Base-by-base conservation (phyloP, 1,140 invertebrate genomes). In the Trachymyrmex cornetzi region DNA sequence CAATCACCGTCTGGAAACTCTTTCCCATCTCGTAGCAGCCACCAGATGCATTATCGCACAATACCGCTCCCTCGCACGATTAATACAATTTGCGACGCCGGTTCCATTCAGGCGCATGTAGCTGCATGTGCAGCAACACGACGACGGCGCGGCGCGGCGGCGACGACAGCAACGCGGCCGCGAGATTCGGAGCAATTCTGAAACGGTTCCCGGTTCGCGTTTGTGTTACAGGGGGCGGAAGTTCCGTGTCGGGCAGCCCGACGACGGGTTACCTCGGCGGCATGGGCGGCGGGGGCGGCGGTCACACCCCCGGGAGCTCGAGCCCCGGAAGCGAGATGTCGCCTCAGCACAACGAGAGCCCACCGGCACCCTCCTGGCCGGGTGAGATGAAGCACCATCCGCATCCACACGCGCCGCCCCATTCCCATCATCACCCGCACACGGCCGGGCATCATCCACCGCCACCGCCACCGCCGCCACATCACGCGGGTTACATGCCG, bases 351-450 rank as follows among this genome's bases (percentile, higher is more conserved):
- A 96, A 96, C 92, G 96, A 95, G 86, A 95, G 95, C 67, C 94
- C 97, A 92, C 96, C 96, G 85, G 96, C 96, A 93, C 96, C 96
- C 77, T 95, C 96, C 88, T 96, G 96, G 93, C 96, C 96, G 53
- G 97, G 97, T 95, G 97, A 97, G 94, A 97, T 97, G 96, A 97
- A 97, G 94, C 97, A 96, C 93, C 95, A 95, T 92, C 96, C 96
- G 85, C 96, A 96, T 92, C 96, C 95, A 64, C 95, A 96, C 92
- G 96, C 96, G 93, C 95, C 96, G 80, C 96, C 96, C 50, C 95
- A 95, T 88, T 95, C 94, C 80, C 96, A 96, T 91, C 96, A 96
- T 91, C 96, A 96, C 91, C 96, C 96, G 93, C 96, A 96, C 85
- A 96, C 95, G 93, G 96, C 96, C 63, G 96, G 96, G 66, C 96